Percentiles rank a stretch among this genome's conserved stretches.
Evolutionary conservation across 2,113 vertebrate species (phyloP).

Genomic region (Labrus mixtus): DNA sequence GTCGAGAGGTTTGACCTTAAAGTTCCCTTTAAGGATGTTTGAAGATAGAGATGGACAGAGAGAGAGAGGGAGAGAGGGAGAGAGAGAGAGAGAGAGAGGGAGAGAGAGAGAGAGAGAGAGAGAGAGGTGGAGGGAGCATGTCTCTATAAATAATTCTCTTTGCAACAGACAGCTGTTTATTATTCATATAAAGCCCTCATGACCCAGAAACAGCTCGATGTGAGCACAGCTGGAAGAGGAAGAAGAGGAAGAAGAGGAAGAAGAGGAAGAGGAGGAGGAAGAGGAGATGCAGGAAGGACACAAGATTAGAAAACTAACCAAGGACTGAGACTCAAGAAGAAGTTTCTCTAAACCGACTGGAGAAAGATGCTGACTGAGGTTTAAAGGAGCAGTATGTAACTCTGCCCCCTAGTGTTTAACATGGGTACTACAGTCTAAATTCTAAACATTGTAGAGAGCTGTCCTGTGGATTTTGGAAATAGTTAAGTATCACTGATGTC

Average conservation of each 20-base stretch:
- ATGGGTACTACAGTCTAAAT: too few species aligned
- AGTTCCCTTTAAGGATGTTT: too few species aligned
- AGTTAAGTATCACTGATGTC: too few species aligned
- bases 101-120: conserved; percentile 15
- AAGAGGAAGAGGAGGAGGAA: not conserved
- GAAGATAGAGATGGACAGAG: not conserved
- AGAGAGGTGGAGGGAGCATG: conserved; percentile 16
- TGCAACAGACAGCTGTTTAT: conserved; percentile 80
- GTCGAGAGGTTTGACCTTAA: too few species aligned
- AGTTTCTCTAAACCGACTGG: too few species aligned
- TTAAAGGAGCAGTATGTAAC: too few species aligned
- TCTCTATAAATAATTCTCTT: conserved; percentile 82
- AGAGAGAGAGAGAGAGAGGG: not conserved
- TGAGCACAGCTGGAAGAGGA: conserved; percentile 18
- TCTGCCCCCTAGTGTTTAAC: too few species aligned
- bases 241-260: not conserved
- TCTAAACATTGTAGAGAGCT: too few species aligned
- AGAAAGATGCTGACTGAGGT: too few species aligned
- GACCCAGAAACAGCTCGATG: conserved; percentile 78
- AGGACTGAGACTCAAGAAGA: too few species aligned
- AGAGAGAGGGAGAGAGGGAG: not conserved
- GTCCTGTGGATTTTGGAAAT: too few species aligned
- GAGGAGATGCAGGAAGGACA: not conserved
- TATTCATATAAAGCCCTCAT: conserved; percentile 81
- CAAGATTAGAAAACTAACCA: too few species aligned